phyloP scores from a whole-genome alignment of 1,140 invertebrate species.

The Lucilia sericata region DNA sequence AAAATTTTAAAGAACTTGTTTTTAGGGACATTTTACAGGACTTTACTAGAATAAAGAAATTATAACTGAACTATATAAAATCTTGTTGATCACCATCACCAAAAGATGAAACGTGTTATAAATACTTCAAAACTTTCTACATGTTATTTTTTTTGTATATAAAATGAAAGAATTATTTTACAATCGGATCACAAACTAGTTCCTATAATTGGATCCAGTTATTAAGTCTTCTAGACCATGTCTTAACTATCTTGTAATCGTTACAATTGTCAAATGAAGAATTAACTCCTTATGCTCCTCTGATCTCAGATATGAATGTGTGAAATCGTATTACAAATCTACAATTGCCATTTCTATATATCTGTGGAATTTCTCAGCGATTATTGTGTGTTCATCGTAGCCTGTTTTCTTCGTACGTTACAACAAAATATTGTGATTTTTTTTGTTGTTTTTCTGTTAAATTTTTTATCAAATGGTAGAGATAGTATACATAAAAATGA shows the following conservation, averaged over 20 bases:
- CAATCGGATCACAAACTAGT: no score
- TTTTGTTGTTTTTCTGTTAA: constrained; percentile 13
- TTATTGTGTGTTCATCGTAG: neutral
- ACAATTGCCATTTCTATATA: neutral
- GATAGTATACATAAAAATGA: constrained; percentile 15
- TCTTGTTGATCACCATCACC: no score
- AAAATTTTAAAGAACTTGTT: neutral
- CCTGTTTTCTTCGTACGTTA: constrained; percentile 1
- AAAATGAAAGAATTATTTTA: no score
- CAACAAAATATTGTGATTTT: neutral
- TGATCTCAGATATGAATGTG: neutral
- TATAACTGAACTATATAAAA: no score
- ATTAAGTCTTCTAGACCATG: no score
- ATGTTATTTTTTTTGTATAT: no score
- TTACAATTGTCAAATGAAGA: neutral
- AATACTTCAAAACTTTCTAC: no score
- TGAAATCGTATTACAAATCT: neutral
- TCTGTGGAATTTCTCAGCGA: neutral
- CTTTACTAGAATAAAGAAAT: neutral
- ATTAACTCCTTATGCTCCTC: neutral
- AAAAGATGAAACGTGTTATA: no score
- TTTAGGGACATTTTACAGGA: neutral
- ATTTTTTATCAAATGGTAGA: constrained; percentile 23
- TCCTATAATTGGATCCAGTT: no score
- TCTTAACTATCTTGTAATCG: no score